A percentile compares a stretch with the other conserved stretches of the same genome.
Conservation (phyloP, 2,113 vertebrate genomes). For the Phalacrocorax pelagicus region DNA sequence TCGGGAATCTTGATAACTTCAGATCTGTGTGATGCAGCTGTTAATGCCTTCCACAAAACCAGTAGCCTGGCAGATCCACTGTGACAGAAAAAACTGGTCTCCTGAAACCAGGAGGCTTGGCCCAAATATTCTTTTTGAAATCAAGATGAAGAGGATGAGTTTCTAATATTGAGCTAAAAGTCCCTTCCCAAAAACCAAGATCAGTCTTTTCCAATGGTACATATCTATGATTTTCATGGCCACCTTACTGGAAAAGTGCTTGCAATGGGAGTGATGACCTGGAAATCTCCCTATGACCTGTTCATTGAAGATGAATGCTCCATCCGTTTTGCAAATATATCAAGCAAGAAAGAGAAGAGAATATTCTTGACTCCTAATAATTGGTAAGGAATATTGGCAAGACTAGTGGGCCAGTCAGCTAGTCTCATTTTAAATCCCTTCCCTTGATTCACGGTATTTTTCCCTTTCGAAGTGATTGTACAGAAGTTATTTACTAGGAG, state of each 20-base stretch:
- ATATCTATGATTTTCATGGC: background rate
- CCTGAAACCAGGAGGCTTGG: background rate
- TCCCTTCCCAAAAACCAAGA: background rate
- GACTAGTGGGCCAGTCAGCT: background rate
- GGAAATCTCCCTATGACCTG: background rate
- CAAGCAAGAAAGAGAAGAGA: background rate
- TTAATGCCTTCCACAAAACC: background rate
- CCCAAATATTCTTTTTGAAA: background rate
- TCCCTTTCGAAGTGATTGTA: background rate
- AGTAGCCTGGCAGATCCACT: background rate
- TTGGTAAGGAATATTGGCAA: background rate
- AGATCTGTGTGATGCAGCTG: background rate
- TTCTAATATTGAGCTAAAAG: background rate
- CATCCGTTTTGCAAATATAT: background rate
- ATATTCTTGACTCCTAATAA: background rate
- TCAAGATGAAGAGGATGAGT: background rate
- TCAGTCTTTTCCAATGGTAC: background rate
- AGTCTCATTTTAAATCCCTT: background rate
- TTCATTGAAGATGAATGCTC: background rate
- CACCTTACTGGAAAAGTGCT: background rate
- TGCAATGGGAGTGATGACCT: background rate
- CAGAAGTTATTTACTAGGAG: conserved; percentile 2
- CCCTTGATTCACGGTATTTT: background rate
- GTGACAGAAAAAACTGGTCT: background rate
- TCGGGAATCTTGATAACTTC: background rate